Base-by-base conservation (phyloP, 2,797 vertebrate species). In the Gambusia yucatana region DNA sequence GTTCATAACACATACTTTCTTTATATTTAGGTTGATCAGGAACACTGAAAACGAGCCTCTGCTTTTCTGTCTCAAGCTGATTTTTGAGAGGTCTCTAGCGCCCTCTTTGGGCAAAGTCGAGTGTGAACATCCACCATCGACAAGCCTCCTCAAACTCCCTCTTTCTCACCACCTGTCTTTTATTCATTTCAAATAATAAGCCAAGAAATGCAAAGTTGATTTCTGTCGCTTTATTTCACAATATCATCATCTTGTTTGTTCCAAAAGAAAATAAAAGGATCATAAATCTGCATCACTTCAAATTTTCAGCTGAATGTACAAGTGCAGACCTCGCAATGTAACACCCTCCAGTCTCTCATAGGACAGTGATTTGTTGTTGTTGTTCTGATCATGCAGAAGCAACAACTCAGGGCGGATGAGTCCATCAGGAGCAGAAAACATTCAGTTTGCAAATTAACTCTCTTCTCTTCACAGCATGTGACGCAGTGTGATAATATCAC, bases 181-280 rank as follows among this genome's bases (percentile, higher is more conserved):
- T 43, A 14, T 3, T 69, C 39, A 69, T 2, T 69, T 69, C 22
- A n/a, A 69, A 43, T 2, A 69, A 69, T 41, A 69, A 69, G 36
- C 2, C 36, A 50, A 36, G 9, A 50, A 33, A 2, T 28, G 33
- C 17, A 33, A 36, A 47, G 47, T 48, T 17, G 46, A 47, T 47
- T 17, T 72, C 44, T 48, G 30, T 72, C 6, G 17, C 46, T 72
- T 50, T 72, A 48, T 72, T 72, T 13, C 65, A 69, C 36, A 72
- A 47, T 72, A 17, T 47, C 33, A n/a, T 69, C 33, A 59, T 71
- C 46, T 77, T 72, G 2, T 48, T 76, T 96, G 39, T 95, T 92
- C 90, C 94, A 94, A 87, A 50, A n/a, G 96, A 47, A 14, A 47
- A 41, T 0, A 44, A 44, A 85, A 84, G 96, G 93, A 87, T 70